These are phyloP conservation scores for Etheostoma spectabile DNA, from an alignment of 2,113 vertebrate genomes.

Conservation along the genomic window DNA sequence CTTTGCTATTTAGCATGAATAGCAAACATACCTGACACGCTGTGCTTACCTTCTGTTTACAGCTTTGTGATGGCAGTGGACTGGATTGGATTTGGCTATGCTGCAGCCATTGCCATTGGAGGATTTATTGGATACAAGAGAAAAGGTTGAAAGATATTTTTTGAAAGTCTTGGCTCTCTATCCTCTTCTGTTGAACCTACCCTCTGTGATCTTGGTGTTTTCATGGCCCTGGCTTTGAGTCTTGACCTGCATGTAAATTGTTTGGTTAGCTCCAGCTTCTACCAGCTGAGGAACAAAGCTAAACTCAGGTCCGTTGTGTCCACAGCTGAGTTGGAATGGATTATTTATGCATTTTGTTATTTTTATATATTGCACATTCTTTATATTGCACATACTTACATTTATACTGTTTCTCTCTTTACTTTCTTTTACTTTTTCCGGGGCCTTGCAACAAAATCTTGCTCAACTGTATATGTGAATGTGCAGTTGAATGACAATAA, in stretches of 20 bases:
- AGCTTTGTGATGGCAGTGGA: conserved; percentile 86
- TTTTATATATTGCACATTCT: too few species aligned
- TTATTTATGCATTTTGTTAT: too few species aligned
- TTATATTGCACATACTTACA: too few species aligned
- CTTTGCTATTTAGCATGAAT: background rate
- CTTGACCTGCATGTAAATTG: too few species aligned
- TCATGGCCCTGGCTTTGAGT: background rate
- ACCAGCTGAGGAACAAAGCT: background rate
- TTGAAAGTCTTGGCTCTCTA: background rate
- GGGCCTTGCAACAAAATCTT: too few species aligned
- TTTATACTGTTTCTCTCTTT: too few species aligned
- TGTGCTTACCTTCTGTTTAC: background rate
- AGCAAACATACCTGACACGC: background rate
- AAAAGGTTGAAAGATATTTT: conserved; percentile 84
- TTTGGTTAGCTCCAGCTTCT: background rate
- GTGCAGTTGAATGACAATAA: too few species aligned
- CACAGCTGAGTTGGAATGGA: too few species aligned
- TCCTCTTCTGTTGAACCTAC: background rate
- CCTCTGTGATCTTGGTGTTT: background rate
- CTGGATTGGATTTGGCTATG: conserved; percentile 93
- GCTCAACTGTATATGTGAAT: too few species aligned
- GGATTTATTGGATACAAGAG: conserved; percentile 90
- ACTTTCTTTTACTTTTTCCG: too few species aligned
- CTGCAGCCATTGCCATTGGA: conserved; percentile 87
- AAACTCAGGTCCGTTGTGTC: too few species aligned